These are phyloP conservation scores for Myotis lucifugus DNA, from an alignment of 2,113 vertebrate genomes.

Conservation along the genomic window DNA sequence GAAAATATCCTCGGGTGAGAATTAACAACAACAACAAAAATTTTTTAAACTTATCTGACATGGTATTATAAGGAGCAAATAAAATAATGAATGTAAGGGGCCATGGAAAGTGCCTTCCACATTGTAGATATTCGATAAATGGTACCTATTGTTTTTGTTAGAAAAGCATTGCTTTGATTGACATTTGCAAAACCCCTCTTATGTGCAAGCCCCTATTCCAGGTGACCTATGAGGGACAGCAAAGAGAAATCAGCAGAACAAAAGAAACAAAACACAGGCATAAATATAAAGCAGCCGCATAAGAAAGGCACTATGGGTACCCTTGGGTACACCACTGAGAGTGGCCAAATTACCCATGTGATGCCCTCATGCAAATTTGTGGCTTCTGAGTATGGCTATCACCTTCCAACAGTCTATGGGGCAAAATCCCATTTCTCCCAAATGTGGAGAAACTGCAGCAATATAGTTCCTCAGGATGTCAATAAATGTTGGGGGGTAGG, in stretches of 20 bases:
- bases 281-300: not conserved
- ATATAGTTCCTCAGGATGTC: not conserved
- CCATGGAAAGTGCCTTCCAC: not conserved
- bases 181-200: not conserved
- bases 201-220: not conserved
- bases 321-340: not conserved
- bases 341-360: not conserved
- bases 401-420: not conserved
- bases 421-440: not conserved
- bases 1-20: too few relatives aligned
- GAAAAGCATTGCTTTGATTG: not conserved
- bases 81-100: not conserved
- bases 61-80: not conserved
- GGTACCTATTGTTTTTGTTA: not conserved
- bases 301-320: not conserved
- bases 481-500: not conserved
- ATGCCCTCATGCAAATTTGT: not conserved
- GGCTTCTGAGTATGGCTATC: not conserved
- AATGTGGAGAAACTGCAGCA: not conserved
- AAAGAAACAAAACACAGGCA: not conserved
- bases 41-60: not conserved
- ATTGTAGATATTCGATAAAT: not conserved
- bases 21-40: too few relatives aligned
- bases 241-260: conserved; percentile 13
- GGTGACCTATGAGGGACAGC: not conserved